Base-by-base conservation (phyloP, 1,140 invertebrate species). In the Cydia pomonella region DNA sequence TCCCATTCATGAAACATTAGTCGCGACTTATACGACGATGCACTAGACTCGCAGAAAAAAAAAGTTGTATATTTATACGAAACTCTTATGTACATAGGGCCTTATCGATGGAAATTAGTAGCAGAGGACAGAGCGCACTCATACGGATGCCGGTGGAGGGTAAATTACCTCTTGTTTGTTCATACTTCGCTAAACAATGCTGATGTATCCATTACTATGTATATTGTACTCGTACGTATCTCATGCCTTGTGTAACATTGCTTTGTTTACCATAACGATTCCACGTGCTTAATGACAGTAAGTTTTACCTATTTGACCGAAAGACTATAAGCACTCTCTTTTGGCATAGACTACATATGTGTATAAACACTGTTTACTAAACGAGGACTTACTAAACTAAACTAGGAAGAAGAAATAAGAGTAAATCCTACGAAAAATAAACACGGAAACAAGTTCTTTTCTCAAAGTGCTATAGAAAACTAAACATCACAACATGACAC, bases 91-190 rank as follows among this genome's bases (percentile, higher is more conserved):
- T 10, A 59, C 53, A 23, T 59, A 59, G 9, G 9, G 53, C 53
- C 53, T 59, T 59, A 23, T 59, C 2, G 53, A 59, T 23, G 9
- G 23, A 23, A 21, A 59, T 59, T 23, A 23, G 21, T 59, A 10
- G 21, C 21, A 59, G 53, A 59, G 53, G 53, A 59, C 53, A 23
- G 53, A 59, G 53, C 53, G 29, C 64, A 69, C 64, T 69, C 29
- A 10, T 69, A 69, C 16, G 64, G 64, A 33, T 69, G 64, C 64
- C 27, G 27, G 64, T 69, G 64, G 64, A 69, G 64, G 64, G 64
- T 69, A 69, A 38, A 69, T 69, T 59, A 69, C 64, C 64, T 66
- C 63, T 66, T 66, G 63, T 66, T 66, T 66, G 27, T 66, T 66
- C 63, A 27, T 66, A 66, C 27, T 66, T 23, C 21, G 64, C 27